Evolutionary conservation across 2,888 invertebrate genomes (phyloP).

Genomic region (Perithous albicinctus): DNA sequence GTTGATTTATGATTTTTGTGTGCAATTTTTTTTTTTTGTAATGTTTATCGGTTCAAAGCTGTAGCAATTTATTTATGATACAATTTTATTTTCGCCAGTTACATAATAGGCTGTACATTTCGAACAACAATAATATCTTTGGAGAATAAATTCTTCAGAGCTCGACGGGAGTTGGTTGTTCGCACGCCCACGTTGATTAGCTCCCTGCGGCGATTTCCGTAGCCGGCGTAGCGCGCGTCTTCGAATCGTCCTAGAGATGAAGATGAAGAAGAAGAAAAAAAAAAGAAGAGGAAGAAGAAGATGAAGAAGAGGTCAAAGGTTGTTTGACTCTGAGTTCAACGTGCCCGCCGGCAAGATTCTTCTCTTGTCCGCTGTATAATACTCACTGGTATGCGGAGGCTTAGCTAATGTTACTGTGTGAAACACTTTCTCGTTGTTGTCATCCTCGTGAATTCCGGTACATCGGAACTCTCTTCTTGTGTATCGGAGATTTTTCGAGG

Average conservation of each 20-base stretch:
- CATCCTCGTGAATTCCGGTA: constrained; percentile 45
- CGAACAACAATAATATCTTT: background rate
- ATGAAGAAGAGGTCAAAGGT: constrained; percentile 52
- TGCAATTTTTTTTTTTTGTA: too few relatives aligned
- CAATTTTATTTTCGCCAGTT: too few relatives aligned
- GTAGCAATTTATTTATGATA: too few relatives aligned
- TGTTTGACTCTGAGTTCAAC: constrained; percentile 17
- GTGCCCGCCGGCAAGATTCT: constrained; percentile 43
- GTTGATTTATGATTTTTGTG: too few relatives aligned
- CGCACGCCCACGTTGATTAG: constrained; percentile 35
- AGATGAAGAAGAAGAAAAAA: constrained; percentile 15
- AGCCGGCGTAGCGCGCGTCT: constrained; percentile 7
- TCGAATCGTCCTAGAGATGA: background rate
- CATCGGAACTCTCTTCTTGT: constrained; percentile 41
- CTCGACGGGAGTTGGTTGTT: constrained; percentile 24
- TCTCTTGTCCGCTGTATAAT: constrained; percentile 17
- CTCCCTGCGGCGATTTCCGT: constrained; percentile 5
- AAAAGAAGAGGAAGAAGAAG: constrained; percentile 33
- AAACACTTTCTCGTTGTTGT: constrained; percentile 61
- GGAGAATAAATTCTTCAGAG: background rate
- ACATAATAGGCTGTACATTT: background rate
- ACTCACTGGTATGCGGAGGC: background rate
- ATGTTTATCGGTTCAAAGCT: too few relatives aligned
- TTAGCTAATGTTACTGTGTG: constrained; percentile 15
- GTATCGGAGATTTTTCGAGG: constrained; percentile 25